phyloP scores from a whole-genome alignment of 2,113 vertebrate genomes.

The Caranx ignobilis region DNA sequence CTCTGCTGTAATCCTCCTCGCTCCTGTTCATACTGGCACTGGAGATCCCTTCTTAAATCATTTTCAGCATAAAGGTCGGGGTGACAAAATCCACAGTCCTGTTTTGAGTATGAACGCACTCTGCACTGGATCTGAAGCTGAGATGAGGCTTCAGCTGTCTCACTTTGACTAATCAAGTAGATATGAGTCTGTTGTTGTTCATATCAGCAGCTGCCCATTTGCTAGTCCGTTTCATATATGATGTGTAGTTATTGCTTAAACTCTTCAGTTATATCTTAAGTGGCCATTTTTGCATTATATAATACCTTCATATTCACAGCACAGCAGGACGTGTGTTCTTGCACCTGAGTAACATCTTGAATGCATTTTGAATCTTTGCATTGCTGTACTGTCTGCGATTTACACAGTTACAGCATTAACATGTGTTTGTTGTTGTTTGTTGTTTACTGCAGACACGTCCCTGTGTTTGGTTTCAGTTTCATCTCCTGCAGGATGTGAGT shows the following conservation, averaged over 20 bases:
- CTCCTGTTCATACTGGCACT: too few species aligned
- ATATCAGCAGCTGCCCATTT: not conserved
- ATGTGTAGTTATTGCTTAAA: not conserved
- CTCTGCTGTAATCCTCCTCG: too few species aligned
- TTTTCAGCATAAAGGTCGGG: too few species aligned
- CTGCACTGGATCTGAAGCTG: too few species aligned
- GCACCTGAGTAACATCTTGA: not conserved
- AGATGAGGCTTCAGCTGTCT: too few species aligned
- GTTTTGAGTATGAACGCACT: too few species aligned
- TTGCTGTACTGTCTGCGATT: not conserved
- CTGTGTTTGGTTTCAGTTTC: not conserved
- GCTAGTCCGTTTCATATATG: not conserved
- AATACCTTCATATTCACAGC: not conserved
- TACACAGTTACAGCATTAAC: too few species aligned
- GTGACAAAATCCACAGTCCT: too few species aligned
- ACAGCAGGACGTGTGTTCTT: too few species aligned
- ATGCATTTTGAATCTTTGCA: not conserved
- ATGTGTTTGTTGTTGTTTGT: too few species aligned
- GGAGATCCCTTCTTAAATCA: too few species aligned
- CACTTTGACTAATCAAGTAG: too few species aligned
- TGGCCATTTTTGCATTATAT: not conserved
- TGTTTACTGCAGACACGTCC: not conserved
- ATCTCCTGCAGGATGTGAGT: slow-evolving; percentile 3
- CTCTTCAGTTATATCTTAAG: not conserved
- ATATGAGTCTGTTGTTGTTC: not conserved